Percentiles rank a stretch among this genome's conserved stretches.
phyloP scores from a whole-genome alignment of 2,113 vertebrate genomes.

The Channa argus region DNA sequence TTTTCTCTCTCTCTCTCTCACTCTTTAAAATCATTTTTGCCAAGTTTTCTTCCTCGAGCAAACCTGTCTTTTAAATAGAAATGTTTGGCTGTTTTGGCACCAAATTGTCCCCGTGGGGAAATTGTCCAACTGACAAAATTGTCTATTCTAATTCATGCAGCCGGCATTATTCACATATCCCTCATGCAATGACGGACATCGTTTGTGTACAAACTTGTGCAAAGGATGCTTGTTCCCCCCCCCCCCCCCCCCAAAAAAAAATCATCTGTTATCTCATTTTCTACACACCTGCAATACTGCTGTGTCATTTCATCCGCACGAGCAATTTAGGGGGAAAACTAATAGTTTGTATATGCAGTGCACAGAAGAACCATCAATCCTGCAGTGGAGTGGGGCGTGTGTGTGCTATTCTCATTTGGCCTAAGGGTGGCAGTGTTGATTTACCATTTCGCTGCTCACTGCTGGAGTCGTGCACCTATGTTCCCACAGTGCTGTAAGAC shows the following conservation, averaged over 20 bases:
- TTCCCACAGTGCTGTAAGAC: not conserved
- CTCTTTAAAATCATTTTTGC: not conserved
- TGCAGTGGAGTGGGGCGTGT: not conserved
- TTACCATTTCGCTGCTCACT: conserved; percentile 48
- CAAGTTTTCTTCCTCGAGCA: not conserved
- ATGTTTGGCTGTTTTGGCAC: not conserved
- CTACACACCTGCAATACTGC: not conserved
- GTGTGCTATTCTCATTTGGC: conserved; percentile 59
- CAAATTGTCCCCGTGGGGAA: too few relatives aligned
- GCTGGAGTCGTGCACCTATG: not conserved
- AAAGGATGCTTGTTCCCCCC: not conserved
- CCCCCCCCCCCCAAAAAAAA: not conserved
- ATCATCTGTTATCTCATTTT: not conserved
- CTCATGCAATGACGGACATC: not conserved
- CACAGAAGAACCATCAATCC: not conserved
- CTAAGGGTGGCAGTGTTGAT: conserved; percentile 85
- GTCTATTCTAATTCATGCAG: not conserved
- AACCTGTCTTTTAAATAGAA: not conserved
- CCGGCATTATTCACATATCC: not conserved
- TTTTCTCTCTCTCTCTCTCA: too few relatives aligned
- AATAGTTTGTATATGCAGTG: not conserved
- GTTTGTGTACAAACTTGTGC: not conserved
- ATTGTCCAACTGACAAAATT: too few relatives aligned
- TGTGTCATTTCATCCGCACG: not conserved
- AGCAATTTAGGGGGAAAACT: not conserved